These are phyloP conservation scores for Neria commutata DNA, from an alignment of 2,888 invertebrate species.

Conservation along the genomic window DNA sequence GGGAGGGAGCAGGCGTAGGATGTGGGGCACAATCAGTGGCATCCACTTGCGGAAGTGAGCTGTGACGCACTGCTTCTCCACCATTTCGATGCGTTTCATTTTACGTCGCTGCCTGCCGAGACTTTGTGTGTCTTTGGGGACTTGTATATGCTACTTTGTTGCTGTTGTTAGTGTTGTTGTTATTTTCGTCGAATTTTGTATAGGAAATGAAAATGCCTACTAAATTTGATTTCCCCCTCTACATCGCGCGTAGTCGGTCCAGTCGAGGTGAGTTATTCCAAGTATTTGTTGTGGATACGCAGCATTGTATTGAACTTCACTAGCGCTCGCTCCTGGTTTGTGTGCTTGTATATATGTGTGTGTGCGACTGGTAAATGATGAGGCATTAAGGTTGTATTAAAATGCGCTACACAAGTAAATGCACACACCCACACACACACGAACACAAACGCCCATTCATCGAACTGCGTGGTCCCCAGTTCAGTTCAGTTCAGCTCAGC, in stretches of 20 bases:
- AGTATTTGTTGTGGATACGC: slow-evolving; percentile 17
- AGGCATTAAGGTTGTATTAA: slow-evolving; percentile 52
- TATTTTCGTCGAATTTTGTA: neutral
- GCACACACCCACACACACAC: slow-evolving; percentile 20
- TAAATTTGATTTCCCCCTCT: neutral
- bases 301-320: too few species aligned
- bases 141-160: neutral
- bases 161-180: slow-evolving; percentile 1
- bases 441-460: slow-evolving; percentile 12
- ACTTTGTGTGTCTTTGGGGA: slow-evolving; percentile 13
- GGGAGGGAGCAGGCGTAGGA: too few species aligned
- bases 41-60: neutral
- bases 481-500: too few species aligned
- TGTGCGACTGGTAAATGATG: slow-evolving; percentile 39
- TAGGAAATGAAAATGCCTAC: neutral
- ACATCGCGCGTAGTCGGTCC: neutral
- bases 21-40: too few species aligned
- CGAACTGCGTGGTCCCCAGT: too few species aligned
- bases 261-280: too few species aligned
- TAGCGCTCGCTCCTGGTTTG: slow-evolving; percentile 4
- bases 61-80: slow-evolving; percentile 1
- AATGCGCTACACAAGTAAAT: slow-evolving; percentile 44
- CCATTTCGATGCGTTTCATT: neutral
- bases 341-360: slow-evolving; percentile 8
- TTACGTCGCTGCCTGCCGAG: neutral